Evolutionary conservation across 2,888 invertebrate species (phyloP), one percentile per base, ranked within the genome.

Genomic region (Microctonus brassicae): DNA sequence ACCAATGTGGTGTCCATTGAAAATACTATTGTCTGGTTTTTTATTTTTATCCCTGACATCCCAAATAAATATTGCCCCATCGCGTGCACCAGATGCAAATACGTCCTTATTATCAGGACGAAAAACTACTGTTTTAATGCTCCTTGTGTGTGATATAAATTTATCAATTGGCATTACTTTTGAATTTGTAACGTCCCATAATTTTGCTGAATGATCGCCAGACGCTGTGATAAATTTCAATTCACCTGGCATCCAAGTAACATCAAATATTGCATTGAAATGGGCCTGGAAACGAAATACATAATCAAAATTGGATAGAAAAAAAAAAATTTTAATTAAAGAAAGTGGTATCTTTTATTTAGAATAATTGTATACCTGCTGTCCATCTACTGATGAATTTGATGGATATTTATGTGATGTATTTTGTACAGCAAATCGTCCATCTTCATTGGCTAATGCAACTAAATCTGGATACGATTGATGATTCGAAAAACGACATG

Each of bases 21-120:
- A 87, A 52, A 96, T 94, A 66, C 91, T 90, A 85, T 93, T 93
- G 84, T 95, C 95, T 0, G 94, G 92, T 65, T 90, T 90, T 22
- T 91, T 89, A 0, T 88, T 87, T 29, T 88, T 89, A 24, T 90
- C 90, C 75, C 94, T 89, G 0, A 90, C 91, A 84, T 97, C 97
- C 97, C 97, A 97, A 20, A 97, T 85, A 79, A 95, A 91, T 20
- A 97, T 93, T 78, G 93, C 93, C 0, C 97, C 97, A 88, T 97
- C 97, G 36, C 97, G 89, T 0, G 95, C 94, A 20, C 97, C 97
- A 0, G 95, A 95, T 0, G 95, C 96, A 89, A 97, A 96, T 1
- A 95, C 92, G 68, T 91, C 92, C 83, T 88, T 86, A 77, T 94
- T 93, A 7, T 90, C 88, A 58, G 92, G 92, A 10, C 93, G 90